Base-by-base conservation (phyloP, 2,888 invertebrate genomes). In the Chaetogeoica ovagalla region DNA sequence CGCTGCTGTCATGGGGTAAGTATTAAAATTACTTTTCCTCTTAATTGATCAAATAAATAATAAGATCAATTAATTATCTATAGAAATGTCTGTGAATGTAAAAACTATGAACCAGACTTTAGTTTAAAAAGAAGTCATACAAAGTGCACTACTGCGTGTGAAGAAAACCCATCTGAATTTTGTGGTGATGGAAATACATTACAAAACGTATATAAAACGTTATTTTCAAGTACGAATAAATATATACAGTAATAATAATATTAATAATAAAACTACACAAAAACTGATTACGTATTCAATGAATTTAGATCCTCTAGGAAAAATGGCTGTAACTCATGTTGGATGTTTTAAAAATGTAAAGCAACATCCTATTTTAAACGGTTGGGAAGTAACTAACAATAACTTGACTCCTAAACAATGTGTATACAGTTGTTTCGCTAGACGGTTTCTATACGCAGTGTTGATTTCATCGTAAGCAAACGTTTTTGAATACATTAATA, bases 71-170 rank as follows among this genome's bases (percentile, higher is more conserved):
- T 13, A 48, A 48, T 55, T 55, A 19, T 19, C 19, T 55, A 23
- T n/a, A 68, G 68, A 19, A 21, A 68, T 21, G 48, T 68, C n/a
- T 68, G 68, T 48, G 68, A 68, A 48, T 68, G 68, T 21, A 39
- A 48, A 21, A 39, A 68, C 39, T 21, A 39, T 5, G 68, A 39
- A 68, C 37, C 37, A 21, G 37, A 68, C 43, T 43, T 39, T n/a
- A 43, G n/a, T 21, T 48, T 68, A 43, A 68, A 68, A n/a, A 68
- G 68, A 68, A 43, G n/a, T 48, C 48, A 43, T 13, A 48, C n/a
- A 17, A 17, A 21, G n/a, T 68, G 68, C 17, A 43, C 7, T 48
- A 68, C 68, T 0, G 39, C 6, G n/a, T 68, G 68, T 48, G 8
- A 19, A n/a, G 68, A 68, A 48, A 48, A 68, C n/a, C 68, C 68